A percentile compares a stretch with the other conserved stretches of the same genome.
These are phyloP conservation scores for Pyrgus malvae DNA, from an alignment of 2,888 invertebrate species.

Conservation along the genomic window DNA sequence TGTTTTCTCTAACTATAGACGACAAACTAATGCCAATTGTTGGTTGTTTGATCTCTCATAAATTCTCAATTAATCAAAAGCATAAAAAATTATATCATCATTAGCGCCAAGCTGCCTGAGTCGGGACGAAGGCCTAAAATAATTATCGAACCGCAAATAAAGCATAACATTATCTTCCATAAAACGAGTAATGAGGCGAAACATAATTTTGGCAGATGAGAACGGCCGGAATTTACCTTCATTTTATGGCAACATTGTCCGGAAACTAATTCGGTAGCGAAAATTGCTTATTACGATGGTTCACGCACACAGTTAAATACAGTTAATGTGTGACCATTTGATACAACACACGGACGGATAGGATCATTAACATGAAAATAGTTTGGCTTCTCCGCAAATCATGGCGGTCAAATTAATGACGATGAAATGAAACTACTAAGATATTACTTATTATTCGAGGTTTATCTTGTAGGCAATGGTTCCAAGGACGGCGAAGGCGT, in stretches of 20 bases:
- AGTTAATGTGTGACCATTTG: slow-evolving; percentile 8
- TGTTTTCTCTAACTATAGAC: no score
- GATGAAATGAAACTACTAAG: slow-evolving; percentile 7
- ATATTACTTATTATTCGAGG: no score
- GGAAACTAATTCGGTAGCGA: slow-evolving; percentile 19
- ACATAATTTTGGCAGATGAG: slow-evolving; percentile 19
- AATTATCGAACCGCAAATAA: slow-evolving; percentile 24
- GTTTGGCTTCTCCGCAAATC: neutral
- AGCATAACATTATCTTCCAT: slow-evolving; percentile 17
- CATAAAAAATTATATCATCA: neutral
- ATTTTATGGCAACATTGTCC: slow-evolving; percentile 23
- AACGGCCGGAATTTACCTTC: slow-evolving; percentile 23
- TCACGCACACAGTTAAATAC: slow-evolving; percentile 22
- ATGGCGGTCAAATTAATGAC: neutral
- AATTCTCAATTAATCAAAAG: neutral
- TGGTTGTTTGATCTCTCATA: neutral
- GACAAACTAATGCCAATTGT: no score
- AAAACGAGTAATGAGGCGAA: slow-evolving; percentile 20
- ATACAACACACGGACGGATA: slow-evolving; percentile 3
- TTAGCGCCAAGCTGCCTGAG: neutral
- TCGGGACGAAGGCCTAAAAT: slow-evolving; percentile 10
- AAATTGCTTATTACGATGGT: slow-evolving; percentile 21
- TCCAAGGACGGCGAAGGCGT: no score
- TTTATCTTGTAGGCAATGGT: no score
- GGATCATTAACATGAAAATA: slow-evolving; percentile 13